phyloP scores from a whole-genome alignment of 2,113 vertebrate species.

The Lepisosteus osseus region DNA sequence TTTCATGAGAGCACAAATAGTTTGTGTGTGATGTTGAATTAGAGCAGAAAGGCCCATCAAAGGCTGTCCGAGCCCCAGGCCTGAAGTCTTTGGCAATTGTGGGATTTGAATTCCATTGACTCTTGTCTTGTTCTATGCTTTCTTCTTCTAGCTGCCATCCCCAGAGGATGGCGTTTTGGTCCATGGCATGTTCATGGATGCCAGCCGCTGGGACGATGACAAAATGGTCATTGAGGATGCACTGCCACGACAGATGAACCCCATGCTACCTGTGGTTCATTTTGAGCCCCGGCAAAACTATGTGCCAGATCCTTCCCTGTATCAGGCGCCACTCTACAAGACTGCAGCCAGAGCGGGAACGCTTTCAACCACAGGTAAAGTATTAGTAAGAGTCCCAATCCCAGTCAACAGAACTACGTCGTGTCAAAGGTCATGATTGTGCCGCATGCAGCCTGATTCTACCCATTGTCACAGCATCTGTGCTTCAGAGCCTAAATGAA shows the following conservation, averaged over 20 bases:
- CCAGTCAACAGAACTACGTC: too few species aligned
- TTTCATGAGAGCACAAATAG: too few species aligned
- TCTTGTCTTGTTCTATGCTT: not conserved
- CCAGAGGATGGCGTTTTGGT: constrained; percentile 68
- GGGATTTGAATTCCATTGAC: too few species aligned
- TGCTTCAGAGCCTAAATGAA: too few species aligned
- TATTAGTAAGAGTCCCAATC: too few species aligned
- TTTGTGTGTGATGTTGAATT: too few species aligned
- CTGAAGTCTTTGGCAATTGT: too few species aligned
- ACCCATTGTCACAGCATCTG: too few species aligned
- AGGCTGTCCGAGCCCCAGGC: too few species aligned
- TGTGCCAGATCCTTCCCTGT: constrained; percentile 44
- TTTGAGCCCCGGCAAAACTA: constrained; percentile 74
- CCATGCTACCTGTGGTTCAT: constrained; percentile 66
- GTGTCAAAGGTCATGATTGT: too few species aligned
- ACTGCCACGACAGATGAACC: constrained; percentile 64
- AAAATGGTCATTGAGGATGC: constrained; percentile 68
- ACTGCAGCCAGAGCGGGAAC: constrained; percentile 71
- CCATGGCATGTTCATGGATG: constrained; percentile 77
- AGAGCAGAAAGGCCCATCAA: too few species aligned
- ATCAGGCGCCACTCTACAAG: constrained; percentile 74
- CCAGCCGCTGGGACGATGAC: constrained; percentile 65
- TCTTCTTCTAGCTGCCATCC: constrained; percentile 56
- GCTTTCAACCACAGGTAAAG: constrained; percentile 71
- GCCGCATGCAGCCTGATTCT: too few species aligned